Evolutionary conservation across 2,888 invertebrate species (phyloP), one percentile per base, ranked within the genome.

Genomic region (Andricus curvator): DNA sequence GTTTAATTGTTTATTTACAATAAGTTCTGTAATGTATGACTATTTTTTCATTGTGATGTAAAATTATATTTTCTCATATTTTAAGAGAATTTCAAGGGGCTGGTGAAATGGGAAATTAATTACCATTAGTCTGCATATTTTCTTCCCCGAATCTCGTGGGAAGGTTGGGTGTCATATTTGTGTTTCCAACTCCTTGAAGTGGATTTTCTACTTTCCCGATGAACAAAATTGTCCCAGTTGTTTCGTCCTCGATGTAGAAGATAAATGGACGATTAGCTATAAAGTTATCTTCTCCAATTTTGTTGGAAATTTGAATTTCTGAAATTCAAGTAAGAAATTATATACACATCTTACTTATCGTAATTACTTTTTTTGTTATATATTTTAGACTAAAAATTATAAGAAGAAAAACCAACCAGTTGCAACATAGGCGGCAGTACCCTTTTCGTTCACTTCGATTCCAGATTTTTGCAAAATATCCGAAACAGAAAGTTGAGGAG

Each of bases 181-280:
- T 22, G 48, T 41, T 48, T 83, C 94, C 93, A 84, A 91, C 91
- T 15, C 86, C 84, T 0, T 92, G 86, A 1, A 93, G 88, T 0
- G 97, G 97, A 91, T 96, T 95, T 33, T 94, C 93, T 2, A 97
- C 94, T 91, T 96, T 95, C 51, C 97, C 97, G 48, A 96, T 95
- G 92, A 96, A 97, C 37, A 97, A 92, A 76, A 97, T 94, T 60
- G 96, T 96, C n/a, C 95, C 95, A 0, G 95, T 96, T 0, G 93
- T 93, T 87, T 96, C 96, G 86, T 97, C 97, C 89, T 96, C 96
- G 83, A 97, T 96, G 91, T 96, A 96, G 93, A 97, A 97, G 78
- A 97, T 88, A 93, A 97, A 97, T 0, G 97, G 97, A 83, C 95
- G 96, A 89, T 95, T 95, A 1, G 95, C 97, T 66, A 95, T 93